Conservation (phyloP, 2,888 invertebrate species). For the Pterobdella sp. region DNA sequence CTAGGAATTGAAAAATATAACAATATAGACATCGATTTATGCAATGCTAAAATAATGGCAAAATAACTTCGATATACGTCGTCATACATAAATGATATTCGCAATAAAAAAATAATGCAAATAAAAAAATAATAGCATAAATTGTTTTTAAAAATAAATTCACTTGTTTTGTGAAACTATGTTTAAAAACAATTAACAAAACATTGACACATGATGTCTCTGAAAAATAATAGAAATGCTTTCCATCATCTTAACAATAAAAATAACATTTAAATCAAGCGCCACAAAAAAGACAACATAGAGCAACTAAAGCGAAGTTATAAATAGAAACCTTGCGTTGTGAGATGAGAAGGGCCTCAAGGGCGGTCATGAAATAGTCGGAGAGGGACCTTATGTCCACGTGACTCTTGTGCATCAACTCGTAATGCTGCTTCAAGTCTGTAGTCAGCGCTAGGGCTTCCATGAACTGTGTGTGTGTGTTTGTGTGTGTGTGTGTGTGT, state of each 20-base stretch:
- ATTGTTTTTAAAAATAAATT: no score
- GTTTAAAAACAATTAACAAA: no score
- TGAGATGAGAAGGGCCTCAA: slow-evolving; percentile 36
- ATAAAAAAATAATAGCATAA: no score
- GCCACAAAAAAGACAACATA: neutral
- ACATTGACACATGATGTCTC: neutral
- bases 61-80: no score
- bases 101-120: neutral
- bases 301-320: neutral
- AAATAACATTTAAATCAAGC: neutral
- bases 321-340: slow-evolving; percentile 35
- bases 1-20: no score
- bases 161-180: no score
- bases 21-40: no score
- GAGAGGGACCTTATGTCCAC: slow-evolving; percentile 35
- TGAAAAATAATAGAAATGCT: neutral
- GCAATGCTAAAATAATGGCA: no score
- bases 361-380: slow-evolving; percentile 36
- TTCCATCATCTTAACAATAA: neutral
- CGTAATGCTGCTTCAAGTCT: slow-evolving; percentile 32
- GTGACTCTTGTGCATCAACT: slow-evolving; percentile 32
- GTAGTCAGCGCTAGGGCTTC: slow-evolving; percentile 20
- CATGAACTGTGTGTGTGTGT: slow-evolving; percentile 28
- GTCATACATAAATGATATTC: no score
- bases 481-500: neutral